Percentiles rank a stretch among this genome's conserved stretches.
Evolutionary conservation across 2,113 vertebrate genomes (phyloP).

Genomic region (Muntiacus reevesi): DNA sequence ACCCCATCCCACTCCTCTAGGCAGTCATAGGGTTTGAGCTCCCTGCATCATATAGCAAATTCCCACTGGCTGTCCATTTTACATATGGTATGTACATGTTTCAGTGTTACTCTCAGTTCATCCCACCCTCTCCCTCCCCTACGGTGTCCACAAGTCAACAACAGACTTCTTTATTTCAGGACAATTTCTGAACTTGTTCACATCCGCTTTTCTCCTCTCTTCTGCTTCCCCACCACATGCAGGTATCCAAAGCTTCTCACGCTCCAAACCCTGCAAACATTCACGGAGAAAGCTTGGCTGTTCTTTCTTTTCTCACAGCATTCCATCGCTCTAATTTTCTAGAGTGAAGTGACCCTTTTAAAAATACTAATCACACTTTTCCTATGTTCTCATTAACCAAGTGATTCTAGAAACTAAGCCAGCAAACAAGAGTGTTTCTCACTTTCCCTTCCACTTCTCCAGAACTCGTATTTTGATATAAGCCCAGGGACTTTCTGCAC

Average conservation of each 20-base stretch:
- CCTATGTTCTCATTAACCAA: neutral
- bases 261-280: neutral
- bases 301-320: neutral
- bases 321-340: neutral
- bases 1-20: neutral
- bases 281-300: neutral
- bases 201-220: neutral
- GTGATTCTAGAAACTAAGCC: neutral
- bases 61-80: neutral
- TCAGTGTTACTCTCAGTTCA: neutral
- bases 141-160: neutral
- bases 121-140: neutral
- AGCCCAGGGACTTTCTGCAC: neutral
- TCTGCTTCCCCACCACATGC: no score
- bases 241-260: neutral
- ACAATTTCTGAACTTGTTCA: neutral
- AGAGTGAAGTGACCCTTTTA: neutral
- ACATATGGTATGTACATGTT: neutral
- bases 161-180: neutral
- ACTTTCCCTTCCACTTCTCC: neutral
- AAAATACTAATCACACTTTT: neutral
- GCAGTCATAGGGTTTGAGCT: neutral
- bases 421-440: neutral
- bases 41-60: neutral
- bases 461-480: neutral